phyloP scores from a whole-genome alignment of 2,113 vertebrate genomes.

The Montifringilla adamsi region DNA sequence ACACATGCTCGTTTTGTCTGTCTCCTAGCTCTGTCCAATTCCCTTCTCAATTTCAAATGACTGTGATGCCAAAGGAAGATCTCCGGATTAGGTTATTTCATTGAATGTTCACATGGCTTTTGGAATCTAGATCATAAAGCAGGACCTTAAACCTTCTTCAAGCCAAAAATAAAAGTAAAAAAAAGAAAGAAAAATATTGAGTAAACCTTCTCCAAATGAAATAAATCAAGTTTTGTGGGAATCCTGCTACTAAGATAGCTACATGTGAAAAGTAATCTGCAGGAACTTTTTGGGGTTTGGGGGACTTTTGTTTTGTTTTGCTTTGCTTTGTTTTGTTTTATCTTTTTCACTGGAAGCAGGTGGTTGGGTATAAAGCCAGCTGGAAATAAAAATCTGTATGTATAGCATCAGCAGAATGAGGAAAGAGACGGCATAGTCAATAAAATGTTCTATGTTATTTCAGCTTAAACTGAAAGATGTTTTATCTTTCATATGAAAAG shows the following conservation, averaged over 20 bases:
- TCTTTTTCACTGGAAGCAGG: conserved; percentile 18
- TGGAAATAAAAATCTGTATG: conserved; percentile 58
- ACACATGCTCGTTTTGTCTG: not conserved
- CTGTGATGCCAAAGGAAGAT: not conserved
- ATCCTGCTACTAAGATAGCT: conserved; percentile 38
- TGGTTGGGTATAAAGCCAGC: conserved; percentile 50
- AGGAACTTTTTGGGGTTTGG: not conserved
- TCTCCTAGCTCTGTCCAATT: not conserved
- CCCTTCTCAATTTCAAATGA: not conserved
- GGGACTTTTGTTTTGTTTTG: not conserved
- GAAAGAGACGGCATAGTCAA: conserved; percentile 26
- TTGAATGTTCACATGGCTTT: not conserved
- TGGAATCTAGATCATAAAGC: not conserved
- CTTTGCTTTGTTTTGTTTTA: not conserved
- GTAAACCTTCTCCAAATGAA: not conserved
- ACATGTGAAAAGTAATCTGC: conserved; percentile 38
- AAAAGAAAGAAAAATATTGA: not conserved
- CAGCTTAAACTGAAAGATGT: conserved; percentile 1
- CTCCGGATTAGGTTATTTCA: not conserved
- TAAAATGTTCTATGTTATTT: conserved; percentile 5
- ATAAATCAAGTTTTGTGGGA: not conserved
- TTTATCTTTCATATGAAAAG: conserved; percentile 44
- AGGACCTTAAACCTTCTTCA: not conserved
- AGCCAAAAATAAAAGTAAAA: not conserved
- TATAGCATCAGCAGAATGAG: conserved; percentile 41